These are phyloP conservation scores for Cinara cedri DNA, from an alignment of 2,888 invertebrate species.

Conservation along the genomic window DNA sequence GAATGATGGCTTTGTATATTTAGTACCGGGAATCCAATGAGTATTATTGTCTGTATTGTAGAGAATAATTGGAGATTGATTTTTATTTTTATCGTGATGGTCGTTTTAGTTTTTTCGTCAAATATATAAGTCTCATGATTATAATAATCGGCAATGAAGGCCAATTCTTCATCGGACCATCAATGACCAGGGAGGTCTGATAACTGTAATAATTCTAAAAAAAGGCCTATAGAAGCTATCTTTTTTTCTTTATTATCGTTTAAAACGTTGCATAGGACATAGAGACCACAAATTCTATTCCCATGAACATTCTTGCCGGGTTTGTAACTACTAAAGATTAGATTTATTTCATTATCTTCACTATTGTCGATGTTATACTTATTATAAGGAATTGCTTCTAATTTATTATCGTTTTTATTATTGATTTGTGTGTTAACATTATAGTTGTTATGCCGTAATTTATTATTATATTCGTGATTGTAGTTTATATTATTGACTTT, in stretches of 20 bases:
- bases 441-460: background rate
- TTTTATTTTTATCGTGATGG: background rate
- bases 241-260: too few relatives aligned
- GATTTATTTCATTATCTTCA: background rate
- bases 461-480: too few relatives aligned
- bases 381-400: too few relatives aligned
- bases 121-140: too few relatives aligned
- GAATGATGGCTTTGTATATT: background rate
- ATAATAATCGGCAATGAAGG: too few relatives aligned
- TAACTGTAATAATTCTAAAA: too few relatives aligned
- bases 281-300: background rate
- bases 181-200: too few relatives aligned
- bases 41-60: background rate
- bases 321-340: background rate
- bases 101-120: too few relatives aligned
- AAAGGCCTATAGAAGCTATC: too few relatives aligned
- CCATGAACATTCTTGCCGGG: background rate
- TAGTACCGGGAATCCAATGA: background rate
- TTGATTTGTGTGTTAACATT: background rate
- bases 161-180: too few relatives aligned
- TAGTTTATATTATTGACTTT: too few relatives aligned
- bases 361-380: background rate
- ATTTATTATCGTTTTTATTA: background rate
- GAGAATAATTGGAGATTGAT: background rate
- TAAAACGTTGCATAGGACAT: background rate